Conservation (phyloP, 2,888 invertebrate genomes). For the Dendrolimus houi region DNA sequence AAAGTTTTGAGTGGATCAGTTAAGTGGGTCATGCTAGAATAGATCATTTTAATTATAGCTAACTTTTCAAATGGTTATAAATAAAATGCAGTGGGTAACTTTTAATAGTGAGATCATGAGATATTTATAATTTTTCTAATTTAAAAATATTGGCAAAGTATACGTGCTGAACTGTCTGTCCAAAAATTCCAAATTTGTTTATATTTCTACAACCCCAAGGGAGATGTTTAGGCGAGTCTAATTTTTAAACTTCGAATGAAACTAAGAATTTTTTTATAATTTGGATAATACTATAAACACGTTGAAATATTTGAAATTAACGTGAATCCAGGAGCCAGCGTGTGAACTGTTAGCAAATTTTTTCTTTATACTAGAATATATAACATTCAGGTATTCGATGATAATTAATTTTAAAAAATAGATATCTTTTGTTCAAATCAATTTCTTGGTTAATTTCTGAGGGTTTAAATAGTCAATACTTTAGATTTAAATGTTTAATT, state of each 20-base stretch:
- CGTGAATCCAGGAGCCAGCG: no score
- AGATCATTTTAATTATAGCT: not conserved
- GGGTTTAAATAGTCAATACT: no score
- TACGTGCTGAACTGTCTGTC: constrained; percentile 23
- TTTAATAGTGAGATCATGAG: constrained; percentile 25
- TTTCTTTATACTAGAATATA: no score
- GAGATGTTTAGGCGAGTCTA: constrained; percentile 5
- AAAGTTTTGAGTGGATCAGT: not conserved
- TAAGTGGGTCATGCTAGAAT: not conserved
- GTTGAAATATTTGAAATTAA: no score
- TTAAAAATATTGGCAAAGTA: constrained; percentile 22
- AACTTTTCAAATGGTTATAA: constrained; percentile 10
- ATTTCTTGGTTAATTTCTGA: no score
- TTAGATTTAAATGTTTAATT: no score
- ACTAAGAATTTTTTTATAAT: no score
- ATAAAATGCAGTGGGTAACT: constrained; percentile 29
- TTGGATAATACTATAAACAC: not conserved
- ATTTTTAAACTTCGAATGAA: constrained; percentile 1
- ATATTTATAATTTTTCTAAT: constrained; percentile 30
- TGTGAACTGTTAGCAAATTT: no score
- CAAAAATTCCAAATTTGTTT: constrained; percentile 18
- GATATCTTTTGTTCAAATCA: no score
- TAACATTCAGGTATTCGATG: no score
- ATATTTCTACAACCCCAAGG: constrained; percentile 6
- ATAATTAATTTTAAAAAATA: no score